Base-by-base conservation (phyloP, 2,888 invertebrate species). In the Lithophane ornitopus region DNA sequence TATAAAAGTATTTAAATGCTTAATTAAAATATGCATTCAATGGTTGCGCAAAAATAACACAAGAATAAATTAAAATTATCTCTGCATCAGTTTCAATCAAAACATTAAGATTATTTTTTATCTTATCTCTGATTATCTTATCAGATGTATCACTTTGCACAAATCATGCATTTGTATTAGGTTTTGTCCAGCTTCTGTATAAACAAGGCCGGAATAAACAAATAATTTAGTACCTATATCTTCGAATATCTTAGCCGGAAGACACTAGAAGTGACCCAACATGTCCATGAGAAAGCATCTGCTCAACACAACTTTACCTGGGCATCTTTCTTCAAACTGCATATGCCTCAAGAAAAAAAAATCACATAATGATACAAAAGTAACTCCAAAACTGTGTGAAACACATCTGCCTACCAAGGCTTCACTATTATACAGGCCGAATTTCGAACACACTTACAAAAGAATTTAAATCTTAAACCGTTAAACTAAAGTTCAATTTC, bases 291-390 rank as follows among this genome's bases (percentile, higher is more conserved):
- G 89, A 89, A 88, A 90, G 88, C 94, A 95, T 95, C 94, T 95
- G 95, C 90, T 88, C 89, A 72, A 67, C n/a, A 84, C 82, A 87
- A 92, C 90, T 85, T 89, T 96, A 95, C 96, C 95, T 96, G 95
- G 92, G 80, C 91, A 89, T 93, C 81, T 82, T 84, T 82, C 87
- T 82, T 81, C 89, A 88, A 89, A 90, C 84, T 90, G 92, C 95
- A 95, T 93, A 94, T 95, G 95, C 91, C 93, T 93, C 88, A 87
- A 92, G 91, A 93, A 95, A 96, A 95, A 95, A 95, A 94, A 92
- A 93, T 92, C 91, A 92, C 86, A 87, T 84, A 92, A 94, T 92
- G 94, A 93, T 94, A 95, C 95, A 94, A 95, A 94, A 93, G 92
- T 94, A 91, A 91, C 93, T 92, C 88, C 87, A 89, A 94, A 93